Evolutionary conservation across 1,140 invertebrate genomes (phyloP).

Genomic region (Subanguina moxae): DNA sequence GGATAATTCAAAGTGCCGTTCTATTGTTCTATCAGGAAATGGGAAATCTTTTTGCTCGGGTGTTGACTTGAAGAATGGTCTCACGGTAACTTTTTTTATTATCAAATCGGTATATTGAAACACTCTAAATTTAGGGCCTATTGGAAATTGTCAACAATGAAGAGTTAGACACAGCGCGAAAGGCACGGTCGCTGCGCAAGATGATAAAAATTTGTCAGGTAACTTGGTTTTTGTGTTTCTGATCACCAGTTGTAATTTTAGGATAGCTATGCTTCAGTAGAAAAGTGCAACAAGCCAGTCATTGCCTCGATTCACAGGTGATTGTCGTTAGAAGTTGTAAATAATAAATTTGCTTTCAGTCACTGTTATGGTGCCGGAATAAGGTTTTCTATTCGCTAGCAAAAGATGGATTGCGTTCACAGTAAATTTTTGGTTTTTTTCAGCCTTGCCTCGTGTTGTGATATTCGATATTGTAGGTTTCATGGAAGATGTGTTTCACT

Average conservation of each 20-base stretch:
- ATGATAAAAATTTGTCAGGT: slow-evolving; percentile 30
- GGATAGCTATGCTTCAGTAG: slow-evolving; percentile 61
- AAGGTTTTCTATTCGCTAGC: slow-evolving; percentile 68
- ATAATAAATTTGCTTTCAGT: slow-evolving; percentile 7
- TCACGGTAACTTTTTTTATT: slow-evolving; percentile 24
- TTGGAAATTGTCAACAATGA: slow-evolving; percentile 26
- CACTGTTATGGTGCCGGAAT: slow-evolving; percentile 76
- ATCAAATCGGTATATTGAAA: slow-evolving; percentile 18
- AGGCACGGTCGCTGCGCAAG: slow-evolving; percentile 64
- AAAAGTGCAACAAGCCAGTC: slow-evolving; percentile 81
- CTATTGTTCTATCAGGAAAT: slow-evolving; percentile 74
- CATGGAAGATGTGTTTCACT: too few species aligned
- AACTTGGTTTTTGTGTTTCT: background rate
- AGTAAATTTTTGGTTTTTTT: too few species aligned
- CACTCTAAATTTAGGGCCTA: slow-evolving; percentile 22
- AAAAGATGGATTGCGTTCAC: slow-evolving; percentile 59
- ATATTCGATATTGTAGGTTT: slow-evolving; percentile 74
- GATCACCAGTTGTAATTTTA: slow-evolving; percentile 65
- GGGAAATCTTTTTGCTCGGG: slow-evolving; percentile 79
- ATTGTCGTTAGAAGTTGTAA: slow-evolving; percentile 74
- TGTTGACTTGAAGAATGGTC: slow-evolving; percentile 59
- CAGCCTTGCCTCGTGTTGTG: slow-evolving; percentile 65
- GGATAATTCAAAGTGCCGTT: slow-evolving; percentile 74
- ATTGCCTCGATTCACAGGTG: slow-evolving; percentile 67
- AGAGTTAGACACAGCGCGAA: slow-evolving; percentile 74